Percentiles rank a stretch among this genome's conserved stretches.
Evolutionary conservation across 1,140 invertebrate species (phyloP).

Genomic region (Nylanderia fulva): DNA sequence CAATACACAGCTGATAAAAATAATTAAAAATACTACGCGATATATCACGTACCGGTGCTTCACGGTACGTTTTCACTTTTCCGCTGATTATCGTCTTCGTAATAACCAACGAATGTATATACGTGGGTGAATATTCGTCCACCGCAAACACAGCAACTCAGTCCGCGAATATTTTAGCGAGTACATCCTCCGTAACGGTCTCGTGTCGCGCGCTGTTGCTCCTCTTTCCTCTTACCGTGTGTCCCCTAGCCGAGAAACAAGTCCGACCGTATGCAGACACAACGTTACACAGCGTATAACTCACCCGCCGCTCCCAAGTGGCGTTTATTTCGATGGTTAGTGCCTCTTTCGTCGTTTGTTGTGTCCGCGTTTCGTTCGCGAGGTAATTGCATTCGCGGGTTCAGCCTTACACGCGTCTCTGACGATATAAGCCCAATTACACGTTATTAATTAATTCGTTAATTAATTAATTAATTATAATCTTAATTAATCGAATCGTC

Average conservation of each 20-base stretch:
- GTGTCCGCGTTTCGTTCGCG: conserved; percentile 35
- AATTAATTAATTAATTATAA: neutral
- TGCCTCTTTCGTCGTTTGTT: conserved; percentile 52
- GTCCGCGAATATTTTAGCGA: conserved; percentile 52
- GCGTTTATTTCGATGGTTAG: conserved; percentile 58
- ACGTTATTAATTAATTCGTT: no score
- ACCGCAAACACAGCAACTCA: conserved; percentile 24
- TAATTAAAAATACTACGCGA: conserved; percentile 66
- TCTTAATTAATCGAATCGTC: neutral
- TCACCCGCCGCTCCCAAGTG: conserved; percentile 46
- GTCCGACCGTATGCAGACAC: conserved; percentile 47
- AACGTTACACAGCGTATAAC: conserved; percentile 33
- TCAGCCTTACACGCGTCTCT: conserved; percentile 12
- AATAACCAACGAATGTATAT: conserved; percentile 12
- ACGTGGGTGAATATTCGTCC: conserved; percentile 19
- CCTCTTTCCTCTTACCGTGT: conserved; percentile 26
- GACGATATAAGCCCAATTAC: neutral
- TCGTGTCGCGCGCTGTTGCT: conserved; percentile 30
- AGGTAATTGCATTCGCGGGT: conserved; percentile 9
- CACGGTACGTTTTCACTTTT: conserved; percentile 66
- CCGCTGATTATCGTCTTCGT: neutral
- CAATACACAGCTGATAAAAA: conserved; percentile 70
- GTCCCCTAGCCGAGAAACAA: conserved; percentile 47
- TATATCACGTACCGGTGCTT: conserved; percentile 52
- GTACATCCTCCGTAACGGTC: conserved; percentile 50